Evolutionary conservation across 1,140 invertebrate genomes (phyloP).

Genomic region (Drosophila santomea): DNA sequence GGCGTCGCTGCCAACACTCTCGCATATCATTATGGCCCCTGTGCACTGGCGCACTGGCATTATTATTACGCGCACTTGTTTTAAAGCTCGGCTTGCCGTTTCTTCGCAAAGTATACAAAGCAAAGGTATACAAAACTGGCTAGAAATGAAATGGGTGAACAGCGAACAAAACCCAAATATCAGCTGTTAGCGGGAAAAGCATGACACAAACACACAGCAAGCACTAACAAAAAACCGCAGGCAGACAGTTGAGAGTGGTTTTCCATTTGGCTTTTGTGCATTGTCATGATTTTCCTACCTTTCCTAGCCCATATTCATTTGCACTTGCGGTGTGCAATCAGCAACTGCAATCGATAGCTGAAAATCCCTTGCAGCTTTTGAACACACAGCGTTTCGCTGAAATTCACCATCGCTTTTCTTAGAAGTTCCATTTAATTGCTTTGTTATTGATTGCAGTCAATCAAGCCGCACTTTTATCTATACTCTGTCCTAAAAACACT

Average conservation of each 20-base stretch:
- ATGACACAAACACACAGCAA: conserved; percentile 11
- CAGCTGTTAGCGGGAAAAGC: conserved; percentile 52
- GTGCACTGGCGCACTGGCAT: conserved; percentile 43
- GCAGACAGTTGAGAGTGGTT: conserved; percentile 4
- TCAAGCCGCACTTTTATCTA: too few species aligned
- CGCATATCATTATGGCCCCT: conserved; percentile 55
- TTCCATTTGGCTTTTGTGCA: conserved; percentile 17
- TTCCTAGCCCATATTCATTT: conserved; percentile 4
- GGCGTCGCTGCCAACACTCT: conserved; percentile 35
- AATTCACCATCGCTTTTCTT: not conserved
- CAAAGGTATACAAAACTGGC: not conserved
- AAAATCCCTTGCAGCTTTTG: not conserved
- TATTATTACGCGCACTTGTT: conserved; percentile 59
- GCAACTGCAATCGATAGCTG: not conserved
- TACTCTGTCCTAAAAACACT: too few species aligned
- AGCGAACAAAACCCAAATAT: conserved; percentile 17
- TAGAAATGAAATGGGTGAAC: conserved; percentile 19
- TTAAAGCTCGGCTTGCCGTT: conserved; percentile 33
- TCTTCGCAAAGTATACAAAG: conserved; percentile 19
- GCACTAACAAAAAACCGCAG: not conserved
- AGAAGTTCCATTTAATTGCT: not conserved
- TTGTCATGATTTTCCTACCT: conserved; percentile 11
- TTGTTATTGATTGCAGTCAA: not conserved
- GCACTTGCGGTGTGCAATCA: not conserved
- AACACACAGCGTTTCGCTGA: not conserved